These are phyloP conservation scores for Adelognathus sp. DNA, from an alignment of 2,888 invertebrate genomes.

Conservation along the genomic window DNA sequence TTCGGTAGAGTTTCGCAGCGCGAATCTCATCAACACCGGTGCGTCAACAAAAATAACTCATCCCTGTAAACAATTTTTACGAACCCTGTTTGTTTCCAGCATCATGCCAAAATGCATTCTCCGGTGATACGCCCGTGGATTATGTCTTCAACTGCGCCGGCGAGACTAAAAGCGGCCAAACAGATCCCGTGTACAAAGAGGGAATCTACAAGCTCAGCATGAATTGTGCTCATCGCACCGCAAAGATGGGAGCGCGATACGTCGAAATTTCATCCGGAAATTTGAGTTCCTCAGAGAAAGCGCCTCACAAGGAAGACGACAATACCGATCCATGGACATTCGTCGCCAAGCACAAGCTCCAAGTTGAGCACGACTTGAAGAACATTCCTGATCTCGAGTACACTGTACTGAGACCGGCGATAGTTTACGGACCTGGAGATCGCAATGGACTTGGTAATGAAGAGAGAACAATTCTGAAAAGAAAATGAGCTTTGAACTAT, in stretches of 20 bases:
- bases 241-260: conserved; percentile 86
- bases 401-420: conserved; percentile 91
- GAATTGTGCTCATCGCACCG: conserved; percentile 92
- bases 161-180: conserved; percentile 94
- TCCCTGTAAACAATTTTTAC: neutral
- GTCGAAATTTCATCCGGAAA: conserved; percentile 94
- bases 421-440: conserved; percentile 94
- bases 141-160: conserved; percentile 95
- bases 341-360: conserved; percentile 91
- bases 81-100: conserved; percentile 81
- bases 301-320: conserved; percentile 89
- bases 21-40: conserved; percentile 95
- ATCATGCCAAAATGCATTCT: conserved; percentile 91
- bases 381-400: conserved; percentile 87
- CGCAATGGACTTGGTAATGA: conserved; percentile 91
- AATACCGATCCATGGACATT: conserved; percentile 92
- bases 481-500: too few relatives aligned
- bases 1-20: conserved; percentile 93
- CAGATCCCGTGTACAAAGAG: conserved; percentile 94
- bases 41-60: conserved; percentile 11
- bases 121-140: conserved; percentile 86
- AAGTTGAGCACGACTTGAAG: conserved; percentile 90
- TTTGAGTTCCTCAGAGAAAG: conserved; percentile 91
- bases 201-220: conserved; percentile 92
- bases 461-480: conserved; percentile 20